Evolutionary conservation across 2,797 vertebrate species (phyloP).

Genomic region (Alfaro cultratus): DNA sequence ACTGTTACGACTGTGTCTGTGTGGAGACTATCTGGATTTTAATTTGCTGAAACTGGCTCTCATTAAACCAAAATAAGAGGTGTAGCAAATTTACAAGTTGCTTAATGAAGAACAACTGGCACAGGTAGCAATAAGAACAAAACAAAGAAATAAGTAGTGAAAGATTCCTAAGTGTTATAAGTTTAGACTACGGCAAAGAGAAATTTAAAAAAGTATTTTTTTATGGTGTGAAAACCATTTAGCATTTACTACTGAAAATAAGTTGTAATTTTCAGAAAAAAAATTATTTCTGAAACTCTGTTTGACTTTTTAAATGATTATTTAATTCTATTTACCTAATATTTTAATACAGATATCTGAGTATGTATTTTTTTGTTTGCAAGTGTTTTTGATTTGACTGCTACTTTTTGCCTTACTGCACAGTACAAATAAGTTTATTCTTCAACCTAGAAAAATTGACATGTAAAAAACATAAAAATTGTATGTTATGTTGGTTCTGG

Average conservation of each 20-base stretch:
- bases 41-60: neutral
- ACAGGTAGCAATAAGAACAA: neutral
- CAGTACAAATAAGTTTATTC: neutral
- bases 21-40: neutral
- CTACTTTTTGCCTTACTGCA: neutral
- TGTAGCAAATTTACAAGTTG: neutral
- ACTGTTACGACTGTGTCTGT: neutral
- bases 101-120: neutral
- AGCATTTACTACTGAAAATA: neutral
- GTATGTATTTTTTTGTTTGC: neutral
- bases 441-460: neutral
- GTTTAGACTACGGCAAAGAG: neutral
- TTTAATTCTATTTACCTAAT: neutral
- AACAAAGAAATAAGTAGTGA: neutral
- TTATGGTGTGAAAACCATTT: neutral
- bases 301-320: neutral
- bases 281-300: neutral
- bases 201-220: neutral
- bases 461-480: neutral
- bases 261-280: neutral
- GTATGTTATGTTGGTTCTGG: neutral
- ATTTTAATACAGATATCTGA: neutral
- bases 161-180: neutral
- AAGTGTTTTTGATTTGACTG: neutral
- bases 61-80: too few relatives aligned